Evolutionary conservation across 2,113 vertebrate genomes (phyloP), one percentile per base, ranked within the genome.

Genomic region (Crotophaga sulcirostris): DNA sequence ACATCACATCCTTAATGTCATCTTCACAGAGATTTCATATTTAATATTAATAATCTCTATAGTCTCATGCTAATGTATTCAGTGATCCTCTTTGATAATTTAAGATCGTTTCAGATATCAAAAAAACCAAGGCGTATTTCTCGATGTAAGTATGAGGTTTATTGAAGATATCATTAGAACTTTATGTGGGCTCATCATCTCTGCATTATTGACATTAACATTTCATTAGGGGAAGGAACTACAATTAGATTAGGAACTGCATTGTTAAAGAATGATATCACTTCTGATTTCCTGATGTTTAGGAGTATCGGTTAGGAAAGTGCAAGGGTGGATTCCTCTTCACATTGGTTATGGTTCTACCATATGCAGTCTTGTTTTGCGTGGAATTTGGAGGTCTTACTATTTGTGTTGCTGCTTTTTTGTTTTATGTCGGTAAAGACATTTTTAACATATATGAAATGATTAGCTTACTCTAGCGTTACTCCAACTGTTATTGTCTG

Each of bases 31-130:
- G 18, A 86, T 84, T 93, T 83, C 29, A 23, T 81, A 33, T 81
- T 95, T 91, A 94, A 97, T 95, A 94, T 96, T 95, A 93, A 95
- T 84, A 66, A 52, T 24, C 23, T 54, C 56, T 44, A 34, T 49
- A 60, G 23, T 72, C 45, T 74, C 63, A 51, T 52, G 16, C 33
- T 83, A 78, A 88, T 80, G 44, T 49, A 88, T 88, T 90, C 17
- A 0, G 28, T 74, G 78, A 84, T 72, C 19, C 70, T 23, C 68
- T 90, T 86, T 80, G 64, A 81, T 83, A 86, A 77, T 81, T 72
- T 78, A 91, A 67, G 24, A 44, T 20, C 6, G 3, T 74, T 91
- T 84, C 64, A 72, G 52, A 70, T 34, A 74, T 6, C 2, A 56
- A 51, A 68, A 69, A 70, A 33, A 16, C 4, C 18, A 78, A 64